Evolutionary conservation across 2,797 vertebrate genomes (phyloP).

Genomic region (Eulemur rubriventer): DNA sequence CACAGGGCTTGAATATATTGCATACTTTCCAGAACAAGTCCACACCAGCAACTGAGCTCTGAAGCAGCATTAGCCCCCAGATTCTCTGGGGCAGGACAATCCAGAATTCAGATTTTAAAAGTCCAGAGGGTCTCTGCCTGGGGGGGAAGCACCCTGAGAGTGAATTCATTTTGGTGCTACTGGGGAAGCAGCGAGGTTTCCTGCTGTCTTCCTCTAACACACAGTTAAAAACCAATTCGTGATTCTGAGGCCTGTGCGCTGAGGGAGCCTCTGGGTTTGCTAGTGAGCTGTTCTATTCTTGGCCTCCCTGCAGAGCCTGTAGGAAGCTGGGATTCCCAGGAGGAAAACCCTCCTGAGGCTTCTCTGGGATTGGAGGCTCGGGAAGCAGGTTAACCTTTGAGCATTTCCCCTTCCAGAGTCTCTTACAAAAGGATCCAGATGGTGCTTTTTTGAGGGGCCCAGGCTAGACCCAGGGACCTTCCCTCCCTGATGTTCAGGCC

Average conservation of each 20-base stretch:
- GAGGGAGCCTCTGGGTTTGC: background rate
- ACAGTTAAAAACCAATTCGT: background rate
- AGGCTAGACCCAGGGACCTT: background rate
- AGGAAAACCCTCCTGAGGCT: background rate
- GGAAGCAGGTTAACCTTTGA: background rate
- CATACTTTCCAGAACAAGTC: background rate
- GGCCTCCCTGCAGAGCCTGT: background rate
- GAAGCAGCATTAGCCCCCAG: background rate
- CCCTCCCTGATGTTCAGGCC: background rate
- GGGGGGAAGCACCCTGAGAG: background rate
- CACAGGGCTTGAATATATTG: accelerated
- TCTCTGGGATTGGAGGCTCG: accelerated
- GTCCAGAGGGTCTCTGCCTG: background rate
- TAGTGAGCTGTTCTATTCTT: background rate
- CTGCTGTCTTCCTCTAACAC: background rate
- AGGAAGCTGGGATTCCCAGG: background rate
- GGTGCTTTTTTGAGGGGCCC: background rate
- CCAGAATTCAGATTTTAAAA: background rate
- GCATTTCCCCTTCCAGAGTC: background rate
- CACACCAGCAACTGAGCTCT: background rate
- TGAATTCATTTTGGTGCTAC: background rate
- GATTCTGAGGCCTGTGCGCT: background rate
- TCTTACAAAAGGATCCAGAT: background rate
- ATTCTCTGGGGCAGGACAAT: background rate
- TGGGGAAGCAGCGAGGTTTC: background rate